Base-by-base conservation (phyloP, 2,113 vertebrate species). In the Engystomops pustulosus region DNA sequence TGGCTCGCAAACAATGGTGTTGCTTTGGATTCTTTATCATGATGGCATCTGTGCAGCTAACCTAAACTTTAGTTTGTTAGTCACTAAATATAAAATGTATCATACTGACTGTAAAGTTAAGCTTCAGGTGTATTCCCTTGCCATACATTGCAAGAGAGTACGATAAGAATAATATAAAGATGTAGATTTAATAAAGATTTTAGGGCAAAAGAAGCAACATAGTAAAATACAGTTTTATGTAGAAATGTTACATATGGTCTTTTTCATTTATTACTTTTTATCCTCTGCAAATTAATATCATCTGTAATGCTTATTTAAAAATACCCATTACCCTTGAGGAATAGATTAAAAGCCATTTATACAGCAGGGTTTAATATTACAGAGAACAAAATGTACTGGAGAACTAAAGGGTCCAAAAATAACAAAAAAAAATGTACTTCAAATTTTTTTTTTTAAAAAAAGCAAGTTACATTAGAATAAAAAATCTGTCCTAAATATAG, bases 11-110 rank as follows among this genome's bases (percentile, higher is more conserved):
- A 30, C 17, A 15, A 27, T 71, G 41, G 67, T 58, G 32, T 44
- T 83, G 81, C 41, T 83, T 83, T 83, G 62, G 27, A 32, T 75
- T 75, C 25, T 76, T 83, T 65, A 75, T 75, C 32, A 72, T 62
- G 18, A 75, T 18, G 14, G 58, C 53, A 76, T 83, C 70, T 83
- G 41, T 49, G 44, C 58, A 71, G 15, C n/a, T 69, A 71, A 30
- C 7, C 34, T 58, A 81, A 81, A 81, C 47, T 72, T 72, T 81
- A 68, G 60, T 67, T 45, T 67, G 55, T 62, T 79, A 69, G 30
- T 44, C 20, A 72, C 44, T 55, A 53, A 69, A 70, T 49, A 41
- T 18, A 53, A 53, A 6, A 55, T 81, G 69, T 71, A 72, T 81
- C 49, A 81, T 55, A 14, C 15, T 12, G 34, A 25, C 34, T 81